Conservation (phyloP, 2,113 vertebrate genomes). For the Alexandromys fortis region DNA sequence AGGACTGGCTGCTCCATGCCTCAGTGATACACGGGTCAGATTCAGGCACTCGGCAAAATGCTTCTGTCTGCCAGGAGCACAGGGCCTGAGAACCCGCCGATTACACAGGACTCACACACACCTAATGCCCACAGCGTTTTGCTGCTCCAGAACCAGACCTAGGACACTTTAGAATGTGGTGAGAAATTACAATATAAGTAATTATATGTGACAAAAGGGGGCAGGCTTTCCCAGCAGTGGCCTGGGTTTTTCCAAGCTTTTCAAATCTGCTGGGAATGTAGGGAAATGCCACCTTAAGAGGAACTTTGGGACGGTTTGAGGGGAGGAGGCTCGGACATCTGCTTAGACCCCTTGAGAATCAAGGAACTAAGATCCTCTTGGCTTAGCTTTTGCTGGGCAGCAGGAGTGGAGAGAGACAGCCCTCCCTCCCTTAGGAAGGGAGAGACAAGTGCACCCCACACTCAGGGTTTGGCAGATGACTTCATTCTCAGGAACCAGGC, state of each 20-base stretch:
- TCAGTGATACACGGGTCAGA: not conserved
- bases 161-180: not conserved
- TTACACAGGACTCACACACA: not conserved
- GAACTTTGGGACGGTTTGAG: not conserved
- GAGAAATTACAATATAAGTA: not conserved
- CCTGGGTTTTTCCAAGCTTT: constrained; percentile 22
- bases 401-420: too few relatives aligned
- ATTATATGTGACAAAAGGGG: not conserved
- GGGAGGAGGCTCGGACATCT: not conserved
- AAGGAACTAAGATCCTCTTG: constrained; percentile 18
- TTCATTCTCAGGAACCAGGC: not conserved
- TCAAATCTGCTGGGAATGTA: not conserved
- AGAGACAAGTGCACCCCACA: not conserved
- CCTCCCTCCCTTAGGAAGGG: not conserved
- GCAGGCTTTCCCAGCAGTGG: rapidly evolving
- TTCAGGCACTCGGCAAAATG: not conserved
- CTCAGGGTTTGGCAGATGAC: not conserved
- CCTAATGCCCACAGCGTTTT: rapidly evolving
- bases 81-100: not conserved
- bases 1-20: not conserved
- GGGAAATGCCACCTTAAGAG: not conserved
- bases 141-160: not conserved
- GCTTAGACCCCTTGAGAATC: not conserved
- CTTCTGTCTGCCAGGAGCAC: not conserved
- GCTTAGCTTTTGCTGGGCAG: not conserved